phyloP scores from a whole-genome alignment of 37 sponge, comb jelly and placozoan genomes.

The Geodia barretti region DNA sequence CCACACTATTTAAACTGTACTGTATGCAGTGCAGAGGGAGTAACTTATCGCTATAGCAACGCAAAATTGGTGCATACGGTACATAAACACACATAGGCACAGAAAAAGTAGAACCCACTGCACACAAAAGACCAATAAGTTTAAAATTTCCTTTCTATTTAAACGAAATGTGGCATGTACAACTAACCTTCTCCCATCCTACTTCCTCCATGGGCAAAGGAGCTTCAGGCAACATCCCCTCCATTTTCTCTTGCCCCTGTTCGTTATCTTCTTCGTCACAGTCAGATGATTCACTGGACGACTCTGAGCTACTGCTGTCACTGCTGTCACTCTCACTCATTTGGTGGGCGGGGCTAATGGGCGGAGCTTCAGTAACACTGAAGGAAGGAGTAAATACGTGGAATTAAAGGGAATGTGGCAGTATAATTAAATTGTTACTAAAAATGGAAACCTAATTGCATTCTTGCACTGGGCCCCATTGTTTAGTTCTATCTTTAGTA shows the following conservation, averaged over 20 bases:
- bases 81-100: no score
- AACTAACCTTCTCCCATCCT: background rate
- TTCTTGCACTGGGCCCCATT: no score
- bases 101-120: background rate
- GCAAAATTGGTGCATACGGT: no score
- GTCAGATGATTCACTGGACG: background rate
- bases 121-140: no score
- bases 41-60: no score
- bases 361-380: background rate
- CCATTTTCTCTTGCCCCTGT: background rate
- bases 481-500: no score
- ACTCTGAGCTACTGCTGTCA: background rate
- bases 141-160: no score
- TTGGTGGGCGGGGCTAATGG: background rate
- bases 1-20: no score
- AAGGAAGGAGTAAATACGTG: background rate
- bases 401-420: no score
- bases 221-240: background rate
- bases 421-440: no score
- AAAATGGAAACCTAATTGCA: no score
- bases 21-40: no score
- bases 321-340: background rate
- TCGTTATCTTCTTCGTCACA: slow-evolving; percentile 4
- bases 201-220: background rate
- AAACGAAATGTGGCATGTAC: background rate